Evolutionary conservation across 2,113 vertebrate species (phyloP).

Genomic region (Orycteropus afer): DNA sequence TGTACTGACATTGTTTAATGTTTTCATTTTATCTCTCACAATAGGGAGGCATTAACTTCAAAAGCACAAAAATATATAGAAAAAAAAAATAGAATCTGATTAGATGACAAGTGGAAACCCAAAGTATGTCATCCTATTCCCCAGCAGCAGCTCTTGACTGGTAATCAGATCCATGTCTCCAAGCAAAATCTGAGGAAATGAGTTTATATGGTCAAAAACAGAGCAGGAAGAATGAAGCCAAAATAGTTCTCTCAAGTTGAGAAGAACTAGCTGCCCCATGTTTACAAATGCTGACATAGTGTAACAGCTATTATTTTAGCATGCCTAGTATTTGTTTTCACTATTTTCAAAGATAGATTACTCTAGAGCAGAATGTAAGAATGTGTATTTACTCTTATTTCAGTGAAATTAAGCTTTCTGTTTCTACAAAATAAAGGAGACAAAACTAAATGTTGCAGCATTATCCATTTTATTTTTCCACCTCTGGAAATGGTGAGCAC

Average conservation of each 20-base stretch:
- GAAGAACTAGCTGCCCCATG: background rate
- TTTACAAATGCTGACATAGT: background rate
- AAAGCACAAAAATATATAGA: background rate
- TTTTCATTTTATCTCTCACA: background rate
- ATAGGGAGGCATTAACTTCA: constrained; percentile 1
- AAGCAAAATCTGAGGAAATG: background rate
- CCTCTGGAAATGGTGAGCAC: background rate
- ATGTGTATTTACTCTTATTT: background rate
- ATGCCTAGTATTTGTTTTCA: background rate
- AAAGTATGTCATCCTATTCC: background rate
- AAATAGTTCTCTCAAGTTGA: constrained; percentile 8
- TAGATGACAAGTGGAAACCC: background rate
- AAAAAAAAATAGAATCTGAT: background rate
- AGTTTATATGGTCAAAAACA: constrained; percentile 53
- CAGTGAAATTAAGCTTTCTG: constrained; percentile 1
- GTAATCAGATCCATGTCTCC: background rate
- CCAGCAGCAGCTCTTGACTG: background rate
- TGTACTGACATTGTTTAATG: background rate
- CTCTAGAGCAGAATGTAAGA: background rate
- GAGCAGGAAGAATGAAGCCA: background rate
- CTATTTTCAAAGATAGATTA: constrained; percentile 5
- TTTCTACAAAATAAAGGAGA: constrained; percentile 26
- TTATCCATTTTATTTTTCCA: background rate
- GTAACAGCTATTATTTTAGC: background rate
- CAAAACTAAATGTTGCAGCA: background rate